Conservation (phyloP, 2,888 invertebrate genomes). For the Philereme transversata region DNA sequence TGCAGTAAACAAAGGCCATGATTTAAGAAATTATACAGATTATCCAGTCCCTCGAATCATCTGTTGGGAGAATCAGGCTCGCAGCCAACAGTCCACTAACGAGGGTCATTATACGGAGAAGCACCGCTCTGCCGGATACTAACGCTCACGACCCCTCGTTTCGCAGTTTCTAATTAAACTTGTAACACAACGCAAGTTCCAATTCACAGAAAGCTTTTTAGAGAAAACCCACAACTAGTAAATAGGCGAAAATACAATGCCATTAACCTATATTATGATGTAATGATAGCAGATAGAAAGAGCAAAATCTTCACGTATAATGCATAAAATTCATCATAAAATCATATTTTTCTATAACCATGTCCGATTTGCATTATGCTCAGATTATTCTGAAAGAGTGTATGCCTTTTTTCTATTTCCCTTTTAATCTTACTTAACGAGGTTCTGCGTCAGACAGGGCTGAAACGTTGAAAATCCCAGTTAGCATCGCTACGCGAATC, state of each 20-base stretch:
- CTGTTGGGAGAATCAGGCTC: conserved; percentile 24
- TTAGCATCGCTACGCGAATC: conserved; percentile 17
- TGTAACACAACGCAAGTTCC: conserved; percentile 29
- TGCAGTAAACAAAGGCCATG: conserved; percentile 5
- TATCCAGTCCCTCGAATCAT: conserved; percentile 15
- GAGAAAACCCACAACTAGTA: neutral
- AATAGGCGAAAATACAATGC: neutral
- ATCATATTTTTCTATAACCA: too few species aligned
- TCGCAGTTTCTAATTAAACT: conserved; percentile 40
- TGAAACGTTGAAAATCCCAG: conserved; percentile 30
- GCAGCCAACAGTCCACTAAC: conserved; percentile 62
- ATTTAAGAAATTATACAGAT: conserved; percentile 21
- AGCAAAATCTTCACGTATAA: too few species aligned
- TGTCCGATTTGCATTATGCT: conserved; percentile 6
- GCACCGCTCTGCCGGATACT: conserved; percentile 48
- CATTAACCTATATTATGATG: too few species aligned
- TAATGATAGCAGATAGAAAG: too few species aligned
- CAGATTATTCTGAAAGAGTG: conserved; percentile 14
- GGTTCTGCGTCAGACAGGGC: conserved; percentile 18
- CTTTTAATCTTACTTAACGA: conserved; percentile 25
- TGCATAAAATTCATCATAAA: too few species aligned
- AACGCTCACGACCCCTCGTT: conserved; percentile 44
- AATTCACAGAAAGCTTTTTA: conserved; percentile 21
- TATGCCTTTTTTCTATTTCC: conserved; percentile 11
- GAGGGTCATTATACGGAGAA: conserved; percentile 64